Conservation (phyloP, 37 sponge, comb jelly and placozoan species). For the Hexactinellida sp. region DNA sequence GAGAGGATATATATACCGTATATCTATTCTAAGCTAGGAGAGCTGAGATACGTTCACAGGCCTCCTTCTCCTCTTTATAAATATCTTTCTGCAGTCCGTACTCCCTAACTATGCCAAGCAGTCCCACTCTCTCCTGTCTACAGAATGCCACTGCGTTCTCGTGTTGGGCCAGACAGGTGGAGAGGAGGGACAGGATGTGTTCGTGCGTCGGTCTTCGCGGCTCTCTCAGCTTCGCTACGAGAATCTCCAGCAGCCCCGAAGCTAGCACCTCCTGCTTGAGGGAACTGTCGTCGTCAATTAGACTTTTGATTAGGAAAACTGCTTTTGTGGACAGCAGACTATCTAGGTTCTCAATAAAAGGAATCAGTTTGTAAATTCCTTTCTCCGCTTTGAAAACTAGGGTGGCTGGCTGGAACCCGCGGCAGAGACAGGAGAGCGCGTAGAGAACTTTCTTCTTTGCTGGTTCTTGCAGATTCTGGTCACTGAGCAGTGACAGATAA, state of each 20-base stretch:
- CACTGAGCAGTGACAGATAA: background rate
- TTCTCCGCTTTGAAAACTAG: background rate
- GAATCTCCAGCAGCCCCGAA: background rate
- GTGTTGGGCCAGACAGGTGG: background rate
- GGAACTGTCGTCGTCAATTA: background rate
- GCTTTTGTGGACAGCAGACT: background rate
- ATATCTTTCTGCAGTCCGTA: background rate
- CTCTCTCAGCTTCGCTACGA: background rate
- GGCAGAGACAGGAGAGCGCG: background rate
- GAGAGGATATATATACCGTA: too few relatives aligned
- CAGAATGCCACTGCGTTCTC: background rate
- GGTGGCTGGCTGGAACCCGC: background rate
- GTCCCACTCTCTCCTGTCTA: background rate
- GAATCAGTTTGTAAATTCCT: background rate
- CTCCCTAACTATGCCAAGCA: background rate
- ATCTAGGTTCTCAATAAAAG: background rate
- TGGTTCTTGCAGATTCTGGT: background rate
- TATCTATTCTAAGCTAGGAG: background rate
- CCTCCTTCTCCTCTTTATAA: background rate
- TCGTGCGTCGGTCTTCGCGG: background rate
- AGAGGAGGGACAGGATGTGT: background rate
- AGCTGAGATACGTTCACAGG: background rate
- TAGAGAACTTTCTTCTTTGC: conserved; percentile 6
- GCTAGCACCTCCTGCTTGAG: background rate
- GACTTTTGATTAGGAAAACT: background rate